Base-by-base conservation (phyloP, 2,888 invertebrate species). In the Nemotelus nigrinus region DNA sequence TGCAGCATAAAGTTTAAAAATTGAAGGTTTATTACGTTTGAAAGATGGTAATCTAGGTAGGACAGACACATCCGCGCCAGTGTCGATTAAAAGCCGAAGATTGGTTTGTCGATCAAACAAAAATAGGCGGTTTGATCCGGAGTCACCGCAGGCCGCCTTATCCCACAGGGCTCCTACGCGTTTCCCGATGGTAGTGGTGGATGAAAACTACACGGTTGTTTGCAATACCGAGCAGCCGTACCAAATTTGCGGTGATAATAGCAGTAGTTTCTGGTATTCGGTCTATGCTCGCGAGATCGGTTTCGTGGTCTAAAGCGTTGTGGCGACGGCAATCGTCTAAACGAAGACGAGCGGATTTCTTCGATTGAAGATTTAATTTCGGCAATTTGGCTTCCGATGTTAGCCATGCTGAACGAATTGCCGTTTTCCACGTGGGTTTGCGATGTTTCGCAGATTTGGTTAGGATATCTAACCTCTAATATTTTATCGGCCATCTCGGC, bases 1-100 rank as follows among this genome's bases (percentile, higher is more conserved):
- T 7, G 79, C 78, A 44, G 79, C 72, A 48, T 41, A 70, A 2
- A 70, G 8, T 3, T 65, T 65, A 7, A 48, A 47, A 25, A 6
- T 3, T 0, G n/a, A 3, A 8, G 25, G 25, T 70, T 6, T 39
- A 2, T 3, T 41, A 39, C 4, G 2, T 50, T 55, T 50, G 5
- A 41, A 6, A 53, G 4, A n/a, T 2, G 4, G 7, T 1, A n/a
- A 48, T 25, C 10, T 43, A 0, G 71, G 70, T 25, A 55, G 4
- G 44, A 71, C 71, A 8, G 44, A 71, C 8, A 71, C 47, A 45
- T 71, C 57, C 45, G 57, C 71, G 44, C 71, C 45, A 2, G 60
- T 58, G 47, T 60, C 57, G 0, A 58, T 47, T 44, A 72, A 60
- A 72, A 58, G 4, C 4, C 48, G 58, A n/a, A 39, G 25, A 3